These are phyloP conservation scores for Spatulosminthurus flaviceps DNA, from an alignment of 2,888 invertebrate species.

Conservation along the genomic window DNA sequence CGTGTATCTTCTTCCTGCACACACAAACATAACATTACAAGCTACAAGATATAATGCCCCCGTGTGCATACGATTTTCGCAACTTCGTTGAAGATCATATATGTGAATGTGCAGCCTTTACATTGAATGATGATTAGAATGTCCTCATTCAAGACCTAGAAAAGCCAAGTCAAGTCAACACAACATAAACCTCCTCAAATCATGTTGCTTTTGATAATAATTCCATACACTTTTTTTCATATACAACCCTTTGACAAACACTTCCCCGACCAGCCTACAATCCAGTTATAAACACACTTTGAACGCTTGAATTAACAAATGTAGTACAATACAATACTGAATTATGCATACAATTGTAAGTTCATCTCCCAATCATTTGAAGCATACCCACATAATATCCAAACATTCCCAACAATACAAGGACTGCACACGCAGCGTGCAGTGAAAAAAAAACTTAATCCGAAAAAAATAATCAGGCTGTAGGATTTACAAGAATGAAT, in stretches of 20 bases:
- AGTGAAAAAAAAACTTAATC: too few relatives aligned
- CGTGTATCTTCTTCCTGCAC: background rate
- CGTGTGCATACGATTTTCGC: too few relatives aligned
- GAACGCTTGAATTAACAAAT: conserved; percentile 7
- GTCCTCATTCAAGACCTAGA: conserved; percentile 28
- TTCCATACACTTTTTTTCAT: background rate
- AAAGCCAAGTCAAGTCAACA: background rate
- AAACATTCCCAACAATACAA: too few relatives aligned
- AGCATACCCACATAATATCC: too few relatives aligned
- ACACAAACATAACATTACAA: too few relatives aligned
- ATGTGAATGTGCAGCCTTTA: background rate
- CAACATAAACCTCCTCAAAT: background rate
- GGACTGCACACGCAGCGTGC: too few relatives aligned
- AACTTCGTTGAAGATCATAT: background rate
- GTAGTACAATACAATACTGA: background rate
- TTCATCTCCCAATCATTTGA: too few relatives aligned
- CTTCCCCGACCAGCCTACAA: conserved; percentile 5
- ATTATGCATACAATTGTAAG: too few relatives aligned
- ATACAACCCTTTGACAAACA: background rate
- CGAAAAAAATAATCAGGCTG: conserved; percentile 1
- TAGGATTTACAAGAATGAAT: background rate
- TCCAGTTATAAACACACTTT: background rate
- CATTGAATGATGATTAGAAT: conserved; percentile 28
- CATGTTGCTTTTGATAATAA: background rate
- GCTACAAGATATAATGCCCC: too few relatives aligned